Evolutionary conservation across 2,797 vertebrate genomes (phyloP).

Genomic region (Cossypha heuglini): DNA sequence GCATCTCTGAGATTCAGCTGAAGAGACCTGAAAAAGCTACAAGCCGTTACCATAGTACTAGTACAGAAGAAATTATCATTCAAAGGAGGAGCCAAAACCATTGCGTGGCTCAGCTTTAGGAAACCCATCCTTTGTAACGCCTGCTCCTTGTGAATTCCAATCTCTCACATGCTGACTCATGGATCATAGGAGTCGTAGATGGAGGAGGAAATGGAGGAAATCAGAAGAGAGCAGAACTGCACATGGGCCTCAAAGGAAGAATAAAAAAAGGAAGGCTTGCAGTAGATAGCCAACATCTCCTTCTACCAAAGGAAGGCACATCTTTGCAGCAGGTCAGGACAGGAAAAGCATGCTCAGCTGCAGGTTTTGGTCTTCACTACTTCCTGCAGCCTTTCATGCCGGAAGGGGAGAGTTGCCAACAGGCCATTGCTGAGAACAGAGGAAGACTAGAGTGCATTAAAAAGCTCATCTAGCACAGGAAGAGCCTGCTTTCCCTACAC

Average conservation of each 20-base stretch:
- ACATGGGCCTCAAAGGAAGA: not conserved
- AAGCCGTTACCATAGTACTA: not conserved
- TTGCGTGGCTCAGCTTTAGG: not conserved
- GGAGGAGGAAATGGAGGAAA: not conserved
- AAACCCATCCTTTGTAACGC: not conserved
- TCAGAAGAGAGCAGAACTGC: not conserved
- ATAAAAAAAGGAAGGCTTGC: not conserved
- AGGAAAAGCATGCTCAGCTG: not conserved
- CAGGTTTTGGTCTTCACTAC: not conserved
- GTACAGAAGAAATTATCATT: not conserved
- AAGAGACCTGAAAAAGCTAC: not conserved
- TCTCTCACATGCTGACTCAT: conserved; percentile 12
- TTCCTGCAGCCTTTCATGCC: not conserved
- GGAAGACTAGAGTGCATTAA: not conserved
- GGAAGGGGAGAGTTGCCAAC: not conserved
- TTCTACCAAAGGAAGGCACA: not conserved
- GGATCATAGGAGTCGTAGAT: not conserved
- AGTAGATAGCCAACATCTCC: not conserved
- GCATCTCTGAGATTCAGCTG: not conserved
- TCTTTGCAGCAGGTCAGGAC: not conserved
- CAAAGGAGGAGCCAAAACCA: not conserved
- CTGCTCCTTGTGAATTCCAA: not conserved
- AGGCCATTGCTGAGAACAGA: not conserved
- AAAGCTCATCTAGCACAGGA: not conserved
- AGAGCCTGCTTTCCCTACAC: not conserved